Conservation (phyloP, 2,888 invertebrate genomes). For the Eulithis testata region DNA sequence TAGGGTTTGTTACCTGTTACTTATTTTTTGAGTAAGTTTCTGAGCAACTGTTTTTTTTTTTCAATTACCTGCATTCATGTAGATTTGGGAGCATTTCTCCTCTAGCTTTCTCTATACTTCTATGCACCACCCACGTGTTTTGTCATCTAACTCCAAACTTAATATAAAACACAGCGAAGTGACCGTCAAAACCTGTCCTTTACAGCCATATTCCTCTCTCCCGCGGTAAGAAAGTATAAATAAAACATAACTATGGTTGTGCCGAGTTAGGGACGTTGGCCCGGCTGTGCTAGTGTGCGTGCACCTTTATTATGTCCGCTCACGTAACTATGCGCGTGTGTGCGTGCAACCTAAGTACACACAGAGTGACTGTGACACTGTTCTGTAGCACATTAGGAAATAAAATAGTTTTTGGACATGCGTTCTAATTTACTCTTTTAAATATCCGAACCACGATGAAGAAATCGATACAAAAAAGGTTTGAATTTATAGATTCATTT, state of each 20-base stretch:
- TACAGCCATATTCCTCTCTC: conserved; percentile 55
- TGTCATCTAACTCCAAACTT: too few species aligned
- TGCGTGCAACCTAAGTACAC: conserved; percentile 74
- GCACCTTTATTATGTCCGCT: conserved; percentile 60
- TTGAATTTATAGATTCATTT: too few species aligned
- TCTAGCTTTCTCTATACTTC: too few species aligned
- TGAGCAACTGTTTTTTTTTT: too few species aligned
- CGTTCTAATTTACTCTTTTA: neutral
- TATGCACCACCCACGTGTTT: too few species aligned
- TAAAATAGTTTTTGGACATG: neutral
- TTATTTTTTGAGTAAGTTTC: too few species aligned
- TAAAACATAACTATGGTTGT: conserved; percentile 76
- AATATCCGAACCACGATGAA: too few species aligned
- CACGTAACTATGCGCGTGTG: conserved; percentile 61
- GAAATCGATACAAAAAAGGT: too few species aligned
- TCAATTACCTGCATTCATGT: too few species aligned
- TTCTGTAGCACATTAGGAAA: conserved; percentile 33
- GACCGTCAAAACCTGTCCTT: conserved; percentile 45
- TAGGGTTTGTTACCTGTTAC: too few species aligned
- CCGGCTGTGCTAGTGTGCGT: conserved; percentile 60
- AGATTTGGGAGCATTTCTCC: too few species aligned
- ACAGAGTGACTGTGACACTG: conserved; percentile 55
- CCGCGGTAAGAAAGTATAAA: conserved; percentile 80
- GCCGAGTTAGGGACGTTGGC: conserved; percentile 78
- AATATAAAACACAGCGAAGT: neutral